Evolutionary conservation across 2,113 vertebrate species (phyloP).

Genomic region (Cyanoderma ruficeps): DNA sequence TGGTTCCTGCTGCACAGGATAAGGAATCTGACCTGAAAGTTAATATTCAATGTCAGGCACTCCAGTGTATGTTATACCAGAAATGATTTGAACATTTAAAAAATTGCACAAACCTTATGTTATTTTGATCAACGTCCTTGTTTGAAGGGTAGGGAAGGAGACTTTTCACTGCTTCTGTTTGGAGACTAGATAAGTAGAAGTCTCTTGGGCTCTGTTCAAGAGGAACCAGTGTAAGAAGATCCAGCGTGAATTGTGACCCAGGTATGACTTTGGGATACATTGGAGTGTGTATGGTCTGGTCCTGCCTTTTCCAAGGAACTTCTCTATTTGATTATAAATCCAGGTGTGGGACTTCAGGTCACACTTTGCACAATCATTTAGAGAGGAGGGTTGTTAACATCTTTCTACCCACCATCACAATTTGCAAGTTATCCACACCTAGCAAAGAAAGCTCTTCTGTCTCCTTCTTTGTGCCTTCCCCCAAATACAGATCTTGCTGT

Average conservation of each 20-base stretch:
- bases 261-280: not conserved
- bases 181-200: not conserved
- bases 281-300: not conserved
- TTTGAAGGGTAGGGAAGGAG: not conserved
- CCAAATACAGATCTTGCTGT: rapidly evolving
- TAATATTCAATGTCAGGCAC: not conserved
- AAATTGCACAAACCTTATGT: not conserved
- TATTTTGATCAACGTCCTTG: not conserved
- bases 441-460: not conserved
- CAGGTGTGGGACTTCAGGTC: not conserved
- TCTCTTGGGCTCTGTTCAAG: not conserved
- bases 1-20: not conserved
- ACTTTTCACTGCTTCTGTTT: not conserved
- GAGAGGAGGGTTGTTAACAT: not conserved
- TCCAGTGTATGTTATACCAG: not conserved
- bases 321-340: not conserved
- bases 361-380: not conserved
- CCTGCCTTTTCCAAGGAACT: not conserved
- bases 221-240: not conserved
- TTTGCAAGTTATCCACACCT: not conserved
- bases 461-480: not conserved
- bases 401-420: not conserved
- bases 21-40: not conserved
- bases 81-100: not conserved
- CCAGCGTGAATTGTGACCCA: not conserved